Evolutionary conservation across 2,888 invertebrate genomes (phyloP), one percentile per base, ranked within the genome.

Genomic region (Epinotia ramella): DNA sequence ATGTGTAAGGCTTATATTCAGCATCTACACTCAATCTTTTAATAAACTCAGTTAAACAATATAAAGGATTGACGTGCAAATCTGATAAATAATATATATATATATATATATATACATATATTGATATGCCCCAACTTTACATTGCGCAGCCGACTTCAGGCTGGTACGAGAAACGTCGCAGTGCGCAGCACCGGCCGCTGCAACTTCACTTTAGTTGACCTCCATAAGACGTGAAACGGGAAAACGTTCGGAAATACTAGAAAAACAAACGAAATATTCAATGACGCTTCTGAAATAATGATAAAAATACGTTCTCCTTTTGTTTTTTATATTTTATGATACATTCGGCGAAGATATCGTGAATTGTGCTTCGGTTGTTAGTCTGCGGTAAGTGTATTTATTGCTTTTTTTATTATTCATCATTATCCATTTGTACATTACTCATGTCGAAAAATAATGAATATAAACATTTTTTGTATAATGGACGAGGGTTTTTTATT

Each of bases 111-210:
- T 46, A 46, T 2, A 12, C 0, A 13, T n/a, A n/a, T n/a, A n/a
- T n/a, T 7, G n/a, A 28, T 33, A 20, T 7, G n/a, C 20, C 57
- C 16, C 56, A 68, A 59, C 33, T 57, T 46, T 69, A 28, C 59
- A 12, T 24, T 60, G 24, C 69, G 69, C 57, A 69, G 77, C 80
- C 56, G 87, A 86, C 87, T 87, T 91, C 90, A 85, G 77, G n/a
- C 66, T 83, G 83, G 28, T 85, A 86, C 83, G 77, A 79, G 77
- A 82, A 62, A 80, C 76, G 49, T 86, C 89, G 91, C 91, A 91
- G 83, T 91, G 91, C 91, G 91, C 91, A 91, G 86, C 76, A 72
- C 77, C 62, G 65, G 4, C 11, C 69, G 53, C 67, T 56, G 65
- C 85, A 77, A 85, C 84, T 88, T 91, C 90, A 87, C 75, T 69